Evolutionary conservation across 1,140 invertebrate genomes (phyloP).

Genomic region (Penaeus chinensis): DNA sequence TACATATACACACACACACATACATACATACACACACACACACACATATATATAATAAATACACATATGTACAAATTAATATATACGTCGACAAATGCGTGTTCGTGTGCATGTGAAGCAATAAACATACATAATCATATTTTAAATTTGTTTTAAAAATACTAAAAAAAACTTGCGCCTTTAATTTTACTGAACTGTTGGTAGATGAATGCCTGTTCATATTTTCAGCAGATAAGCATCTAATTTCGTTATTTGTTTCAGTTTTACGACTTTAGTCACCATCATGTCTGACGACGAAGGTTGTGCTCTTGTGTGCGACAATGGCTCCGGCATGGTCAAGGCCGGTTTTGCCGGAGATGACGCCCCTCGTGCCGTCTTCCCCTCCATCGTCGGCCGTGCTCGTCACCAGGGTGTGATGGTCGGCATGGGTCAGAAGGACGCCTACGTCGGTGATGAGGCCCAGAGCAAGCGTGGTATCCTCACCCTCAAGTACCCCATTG

Average conservation of each 20-base stretch:
- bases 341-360: conserved; percentile 84
- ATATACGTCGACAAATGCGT: too few relatives aligned
- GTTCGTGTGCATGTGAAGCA: too few relatives aligned
- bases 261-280: neutral
- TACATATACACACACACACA: conserved; percentile 2
- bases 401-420: conserved; percentile 86
- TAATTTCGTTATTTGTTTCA: neutral
- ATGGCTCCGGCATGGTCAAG: conserved; percentile 78
- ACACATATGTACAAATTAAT: too few relatives aligned
- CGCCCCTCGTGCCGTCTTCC: conserved; percentile 93
- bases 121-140: conserved; percentile 10
- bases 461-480: conserved; percentile 92
- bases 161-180: too few relatives aligned
- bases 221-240: neutral
- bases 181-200: too few relatives aligned
- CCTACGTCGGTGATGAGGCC: conserved; percentile 92
- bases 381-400: conserved; percentile 77
- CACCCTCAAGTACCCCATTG: conserved; percentile 92
- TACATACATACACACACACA: neutral
- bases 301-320: conserved; percentile 67
- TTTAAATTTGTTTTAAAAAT: too few relatives aligned
- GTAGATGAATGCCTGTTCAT: too few relatives aligned
- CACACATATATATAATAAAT: neutral
- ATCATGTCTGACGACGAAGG: conserved; percentile 47
- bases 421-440: conserved; percentile 95